Percentiles rank a stretch among this genome's conserved stretches.
phyloP scores from a whole-genome alignment of 2,797 vertebrate species.

The Spatula clypeata region DNA sequence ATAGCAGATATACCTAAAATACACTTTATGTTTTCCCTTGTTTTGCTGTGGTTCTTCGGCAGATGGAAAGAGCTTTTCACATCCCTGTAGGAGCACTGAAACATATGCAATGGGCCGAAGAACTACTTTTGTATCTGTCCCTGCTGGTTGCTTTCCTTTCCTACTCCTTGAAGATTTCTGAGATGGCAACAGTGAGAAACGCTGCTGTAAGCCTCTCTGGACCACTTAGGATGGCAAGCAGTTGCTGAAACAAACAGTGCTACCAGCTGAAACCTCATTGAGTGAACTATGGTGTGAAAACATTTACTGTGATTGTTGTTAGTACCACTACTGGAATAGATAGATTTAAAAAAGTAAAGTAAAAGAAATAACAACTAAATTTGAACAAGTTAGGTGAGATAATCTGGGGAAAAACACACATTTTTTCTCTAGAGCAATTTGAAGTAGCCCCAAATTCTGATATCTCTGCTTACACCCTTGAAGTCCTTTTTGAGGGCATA shows the following conservation, averaged over 20 bases:
- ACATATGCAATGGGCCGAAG: background rate
- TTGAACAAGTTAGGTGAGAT: background rate
- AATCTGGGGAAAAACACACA: fast-evolving
- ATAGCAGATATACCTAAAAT: background rate
- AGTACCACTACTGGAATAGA: background rate
- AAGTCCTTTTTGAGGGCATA: background rate
- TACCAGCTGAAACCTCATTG: fast-evolving
- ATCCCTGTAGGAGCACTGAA: background rate
- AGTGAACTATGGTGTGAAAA: background rate
- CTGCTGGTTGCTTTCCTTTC: background rate
- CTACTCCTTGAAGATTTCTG: background rate
- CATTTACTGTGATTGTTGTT: background rate
- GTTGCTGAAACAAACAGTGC: background rate
- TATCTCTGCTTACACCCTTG: background rate
- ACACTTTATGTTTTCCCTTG: background rate
- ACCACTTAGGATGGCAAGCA: background rate
- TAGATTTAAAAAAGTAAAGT: too few species aligned
- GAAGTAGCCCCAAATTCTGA: background rate
- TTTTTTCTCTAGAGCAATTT: background rate
- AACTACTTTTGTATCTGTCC: background rate
- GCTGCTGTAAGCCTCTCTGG: background rate
- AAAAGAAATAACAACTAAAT: background rate
- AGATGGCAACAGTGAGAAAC: background rate
- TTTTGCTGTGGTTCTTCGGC: background rate
- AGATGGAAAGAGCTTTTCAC: background rate